These are phyloP conservation scores for Andrena marginata DNA, from an alignment of 2,888 invertebrate genomes.

Conservation along the genomic window DNA sequence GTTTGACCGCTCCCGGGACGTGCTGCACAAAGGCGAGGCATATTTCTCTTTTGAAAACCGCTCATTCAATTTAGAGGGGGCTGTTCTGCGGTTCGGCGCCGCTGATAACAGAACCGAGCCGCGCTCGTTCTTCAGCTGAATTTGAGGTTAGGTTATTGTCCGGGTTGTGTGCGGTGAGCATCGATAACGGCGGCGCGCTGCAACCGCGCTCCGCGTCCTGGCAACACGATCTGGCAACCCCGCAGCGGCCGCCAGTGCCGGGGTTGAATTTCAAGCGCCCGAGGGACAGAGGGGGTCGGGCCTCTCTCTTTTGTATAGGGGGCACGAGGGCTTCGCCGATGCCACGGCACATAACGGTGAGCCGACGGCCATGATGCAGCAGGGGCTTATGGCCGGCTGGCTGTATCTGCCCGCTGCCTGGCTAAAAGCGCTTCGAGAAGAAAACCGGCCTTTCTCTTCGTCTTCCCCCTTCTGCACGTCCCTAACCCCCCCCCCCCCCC, in stretches of 20 bases:
- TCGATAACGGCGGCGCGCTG: constrained; percentile 70
- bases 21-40: background rate
- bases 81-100: constrained; percentile 51
- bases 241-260: constrained; percentile 72
- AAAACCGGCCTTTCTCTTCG: constrained; percentile 74
- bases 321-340: constrained; percentile 77
- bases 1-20: background rate
- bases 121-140: constrained; percentile 54
- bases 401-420: constrained; percentile 51
- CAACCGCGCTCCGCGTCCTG: constrained; percentile 58
- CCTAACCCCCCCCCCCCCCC: constrained; percentile 48
- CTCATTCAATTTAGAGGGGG: constrained; percentile 45
- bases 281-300: constrained; percentile 78
- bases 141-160: constrained; percentile 71
- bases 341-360: constrained; percentile 81
- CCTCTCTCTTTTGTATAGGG: constrained; percentile 80
- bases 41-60: constrained; percentile 36
- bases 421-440: constrained; percentile 64
- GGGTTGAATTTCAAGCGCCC: constrained; percentile 83
- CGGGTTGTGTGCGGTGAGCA: constrained; percentile 62
- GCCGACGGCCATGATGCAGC: constrained; percentile 78
- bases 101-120: constrained; percentile 59
- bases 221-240: constrained; percentile 77
- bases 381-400: constrained; percentile 79
- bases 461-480: constrained; percentile 46